Base-by-base conservation (phyloP, 2,888 invertebrate species). In the Chironomus riparius region DNA sequence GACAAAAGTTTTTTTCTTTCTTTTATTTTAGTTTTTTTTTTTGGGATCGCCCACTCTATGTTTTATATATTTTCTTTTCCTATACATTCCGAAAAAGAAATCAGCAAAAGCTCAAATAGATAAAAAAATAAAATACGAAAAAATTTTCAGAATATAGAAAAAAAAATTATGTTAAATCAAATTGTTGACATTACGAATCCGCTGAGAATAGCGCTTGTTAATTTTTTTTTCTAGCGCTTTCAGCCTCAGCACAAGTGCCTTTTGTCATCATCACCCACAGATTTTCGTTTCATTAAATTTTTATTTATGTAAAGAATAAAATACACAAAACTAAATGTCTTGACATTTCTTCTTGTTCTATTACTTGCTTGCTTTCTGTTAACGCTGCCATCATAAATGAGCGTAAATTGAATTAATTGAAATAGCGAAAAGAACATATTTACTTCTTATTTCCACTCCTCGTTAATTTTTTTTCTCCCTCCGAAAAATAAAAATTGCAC, bases 91-190 rank as follows among this genome's bases (percentile, higher is more conserved):
- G 15, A 28, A 28, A 28, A 38, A 10, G 10, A 38, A 38, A 38
- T 38, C 38, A 10, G 38, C 56, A 56, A 15, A 56, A 28, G 5
- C 18, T 56, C 18, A 18, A 56, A 56, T 56, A 7, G 50, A 50
- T n/a, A 50, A 56, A 56, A 15, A 18, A 50, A 15, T n/a, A n/a
- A 22, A 65, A 65, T 24, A 65, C 3, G 13, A 21, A 62, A 38
- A 68, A 68, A 7, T 15, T n/a, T 47, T 68, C 68, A 47, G 15
- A 68, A 12, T 22, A 6, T 2, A 68, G 10, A 4, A 10, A 21
- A n/a, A 68, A 68, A 68, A 68, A 68, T 68, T 68, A 68, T 68
- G 68, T 47, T 15, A 68, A 68, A 68, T 68, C 68, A 68, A 68
- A 68, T 47, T 68, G 68, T 68, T 68, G 68, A 38, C 68, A 65